phyloP scores from a whole-genome alignment of 2,888 invertebrate species.

The Tridacna crocea region DNA sequence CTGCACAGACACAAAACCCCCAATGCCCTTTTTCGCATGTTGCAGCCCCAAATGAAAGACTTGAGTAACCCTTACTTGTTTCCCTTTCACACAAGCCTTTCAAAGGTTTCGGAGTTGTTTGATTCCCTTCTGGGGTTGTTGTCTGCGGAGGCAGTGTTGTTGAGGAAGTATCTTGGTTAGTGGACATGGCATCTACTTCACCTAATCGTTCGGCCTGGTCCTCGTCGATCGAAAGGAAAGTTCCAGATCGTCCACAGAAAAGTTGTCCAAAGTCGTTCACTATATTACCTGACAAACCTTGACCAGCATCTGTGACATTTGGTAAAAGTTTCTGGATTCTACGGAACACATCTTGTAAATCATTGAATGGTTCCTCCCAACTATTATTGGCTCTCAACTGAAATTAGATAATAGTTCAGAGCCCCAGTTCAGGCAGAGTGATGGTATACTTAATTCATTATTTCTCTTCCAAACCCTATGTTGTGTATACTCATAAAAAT shows the following conservation, averaged over 20 bases:
- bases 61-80: neutral
- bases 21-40: no score
- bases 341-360: slow-evolving; percentile 2
- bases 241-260: slow-evolving; percentile 46
- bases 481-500: no score
- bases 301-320: neutral
- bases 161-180: slow-evolving; percentile 22
- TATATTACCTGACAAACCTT: neutral
- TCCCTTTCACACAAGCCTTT: slow-evolving; percentile 14
- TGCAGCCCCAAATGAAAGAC: no score
- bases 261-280: slow-evolving; percentile 33
- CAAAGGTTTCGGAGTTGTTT: neutral
- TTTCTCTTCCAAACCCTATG: no score
- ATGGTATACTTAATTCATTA: no score
- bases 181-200: slow-evolving; percentile 30
- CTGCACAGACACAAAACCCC: no score
- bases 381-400: neutral
- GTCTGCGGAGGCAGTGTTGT: slow-evolving; percentile 8
- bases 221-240: slow-evolving; percentile 41
- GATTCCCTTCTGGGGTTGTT: slow-evolving; percentile 6
- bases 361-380: slow-evolving; percentile 12
- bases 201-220: slow-evolving; percentile 26
- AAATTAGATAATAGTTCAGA: neutral
- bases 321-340: slow-evolving; percentile 4
- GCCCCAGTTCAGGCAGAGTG: no score